Percentiles rank a stretch among this genome's conserved stretches.
Evolutionary conservation across 2,797 vertebrate genomes (phyloP).

Genomic region (Fratercula arctica): DNA sequence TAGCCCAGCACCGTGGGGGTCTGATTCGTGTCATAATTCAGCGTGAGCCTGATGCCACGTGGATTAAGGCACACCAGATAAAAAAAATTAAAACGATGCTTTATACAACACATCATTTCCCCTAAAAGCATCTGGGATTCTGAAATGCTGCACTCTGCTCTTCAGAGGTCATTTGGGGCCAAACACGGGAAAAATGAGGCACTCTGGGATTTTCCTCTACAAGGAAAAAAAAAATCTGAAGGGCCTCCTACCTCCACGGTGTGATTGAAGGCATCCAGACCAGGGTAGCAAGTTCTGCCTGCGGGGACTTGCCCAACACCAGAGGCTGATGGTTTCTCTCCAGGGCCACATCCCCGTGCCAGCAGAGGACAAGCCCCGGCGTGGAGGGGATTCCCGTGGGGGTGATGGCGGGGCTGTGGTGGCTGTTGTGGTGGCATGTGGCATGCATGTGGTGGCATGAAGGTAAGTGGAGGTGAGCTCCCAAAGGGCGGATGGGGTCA

Average conservation of each 20-base stretch:
- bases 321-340: too few relatives aligned
- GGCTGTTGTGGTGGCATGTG: too few relatives aligned
- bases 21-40: background rate
- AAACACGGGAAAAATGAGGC: background rate
- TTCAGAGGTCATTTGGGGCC: background rate
- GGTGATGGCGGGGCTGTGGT: accelerated
- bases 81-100: background rate
- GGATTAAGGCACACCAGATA: background rate
- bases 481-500: too few relatives aligned
- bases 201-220: background rate
- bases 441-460: too few relatives aligned
- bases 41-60: accelerated
- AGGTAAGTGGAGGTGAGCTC: background rate
- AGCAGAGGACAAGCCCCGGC: background rate
- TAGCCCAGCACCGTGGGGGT: background rate
- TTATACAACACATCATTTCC: background rate
- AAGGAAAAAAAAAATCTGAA: background rate
- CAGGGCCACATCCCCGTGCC: accelerated
- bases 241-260: accelerated
- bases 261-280: background rate
- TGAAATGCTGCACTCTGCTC: background rate
- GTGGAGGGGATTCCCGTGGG: accelerated
- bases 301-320: background rate
- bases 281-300: background rate
- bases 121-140: background rate